Percentiles rank a stretch among this genome's conserved stretches.
phyloP scores from a whole-genome alignment of 2,113 vertebrate genomes.

The Sciurus niger region DNA sequence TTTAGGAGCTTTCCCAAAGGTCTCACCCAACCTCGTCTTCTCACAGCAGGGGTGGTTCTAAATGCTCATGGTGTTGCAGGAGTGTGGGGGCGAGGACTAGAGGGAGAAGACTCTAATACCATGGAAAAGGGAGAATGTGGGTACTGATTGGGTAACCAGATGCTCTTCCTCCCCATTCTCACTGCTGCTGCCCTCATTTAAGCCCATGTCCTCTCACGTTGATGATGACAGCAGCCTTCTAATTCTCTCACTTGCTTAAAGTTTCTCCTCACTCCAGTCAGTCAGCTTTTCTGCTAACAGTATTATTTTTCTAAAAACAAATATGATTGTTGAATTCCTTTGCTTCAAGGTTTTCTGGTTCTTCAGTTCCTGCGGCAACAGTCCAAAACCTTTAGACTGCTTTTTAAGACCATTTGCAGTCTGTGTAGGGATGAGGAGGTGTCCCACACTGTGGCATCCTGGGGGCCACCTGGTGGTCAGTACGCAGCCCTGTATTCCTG shows the following conservation, averaged over 20 bases:
- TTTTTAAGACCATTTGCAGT: not conserved
- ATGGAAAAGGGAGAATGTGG: not conserved
- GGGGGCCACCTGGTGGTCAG: not conserved
- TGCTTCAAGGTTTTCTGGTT: not conserved
- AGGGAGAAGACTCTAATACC: not conserved
- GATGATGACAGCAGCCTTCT: not conserved
- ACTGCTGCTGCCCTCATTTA: rapidly evolving
- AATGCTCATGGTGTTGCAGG: not conserved
- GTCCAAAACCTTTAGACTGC: not conserved
- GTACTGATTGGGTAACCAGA: not conserved
- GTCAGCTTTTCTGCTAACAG: not conserved
- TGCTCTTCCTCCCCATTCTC: not conserved
- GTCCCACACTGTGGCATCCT: not conserved
- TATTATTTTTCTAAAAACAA: not conserved
- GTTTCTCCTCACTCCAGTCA: not conserved
- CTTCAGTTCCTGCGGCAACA: not conserved
- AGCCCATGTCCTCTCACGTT: not conserved
- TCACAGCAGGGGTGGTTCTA: not conserved
- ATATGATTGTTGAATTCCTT: not conserved
- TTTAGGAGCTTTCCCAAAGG: not conserved
- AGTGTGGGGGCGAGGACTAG: too few relatives aligned
- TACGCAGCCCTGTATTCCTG: not conserved
- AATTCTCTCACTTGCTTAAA: not conserved
- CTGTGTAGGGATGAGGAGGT: not conserved
- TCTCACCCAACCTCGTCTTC: not conserved